These are phyloP conservation scores for Eurytoma californica DNA, from an alignment of 2,888 invertebrate species.

Conservation along the genomic window DNA sequence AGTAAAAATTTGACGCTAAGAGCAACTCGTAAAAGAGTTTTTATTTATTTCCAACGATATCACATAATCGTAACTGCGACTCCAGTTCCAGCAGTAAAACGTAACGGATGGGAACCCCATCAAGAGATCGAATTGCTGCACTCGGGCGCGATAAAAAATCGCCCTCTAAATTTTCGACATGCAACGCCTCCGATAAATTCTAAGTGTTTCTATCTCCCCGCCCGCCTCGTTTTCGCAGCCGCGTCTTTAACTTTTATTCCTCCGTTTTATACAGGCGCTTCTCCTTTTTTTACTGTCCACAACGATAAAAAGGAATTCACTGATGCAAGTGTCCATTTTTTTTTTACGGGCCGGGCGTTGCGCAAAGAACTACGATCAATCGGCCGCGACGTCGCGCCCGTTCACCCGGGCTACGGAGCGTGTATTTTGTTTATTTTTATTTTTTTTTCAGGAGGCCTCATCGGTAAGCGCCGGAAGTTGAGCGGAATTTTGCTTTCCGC, in stretches of 20 bases:
- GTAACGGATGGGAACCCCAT: neutral
- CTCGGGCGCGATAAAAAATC: slow-evolving; percentile 16
- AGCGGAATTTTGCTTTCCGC: slow-evolving; percentile 19
- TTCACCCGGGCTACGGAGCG: neutral
- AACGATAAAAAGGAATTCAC: neutral
- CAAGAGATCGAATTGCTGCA: neutral
- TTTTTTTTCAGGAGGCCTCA: neutral
- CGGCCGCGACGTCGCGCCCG: neutral
- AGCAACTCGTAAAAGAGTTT: no score
- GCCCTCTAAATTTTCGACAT: slow-evolving; percentile 5
- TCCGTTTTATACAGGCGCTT: no score
- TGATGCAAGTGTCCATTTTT: neutral
- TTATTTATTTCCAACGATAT: neutral
- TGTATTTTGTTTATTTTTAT: neutral
- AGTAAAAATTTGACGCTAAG: no score
- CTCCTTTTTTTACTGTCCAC: slow-evolving; percentile 11
- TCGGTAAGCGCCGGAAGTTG: neutral
- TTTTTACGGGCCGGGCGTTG: neutral
- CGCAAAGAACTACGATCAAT: neutral
- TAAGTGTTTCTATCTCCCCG: neutral
- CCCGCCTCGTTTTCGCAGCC: neutral
- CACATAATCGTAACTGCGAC: slow-evolving; percentile 12
- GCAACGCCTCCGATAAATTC: neutral
- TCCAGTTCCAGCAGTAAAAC: neutral
- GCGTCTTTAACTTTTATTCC: no score